Conservation (phyloP, 2,797 vertebrate species). For the Carapus acus region DNA sequence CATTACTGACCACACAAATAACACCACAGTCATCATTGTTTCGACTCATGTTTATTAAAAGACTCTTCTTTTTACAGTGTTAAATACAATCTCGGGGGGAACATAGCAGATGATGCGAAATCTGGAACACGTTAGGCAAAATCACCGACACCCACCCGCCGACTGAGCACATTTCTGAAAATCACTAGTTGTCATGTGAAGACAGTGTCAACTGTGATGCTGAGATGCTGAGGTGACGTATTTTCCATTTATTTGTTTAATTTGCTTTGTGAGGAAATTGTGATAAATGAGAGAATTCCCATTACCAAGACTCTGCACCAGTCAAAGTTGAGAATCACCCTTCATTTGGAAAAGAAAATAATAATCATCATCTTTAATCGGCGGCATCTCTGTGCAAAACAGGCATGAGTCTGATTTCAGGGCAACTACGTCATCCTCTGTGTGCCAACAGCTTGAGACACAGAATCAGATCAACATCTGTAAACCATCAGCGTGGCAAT, state of each 20-base stretch:
- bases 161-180: no score
- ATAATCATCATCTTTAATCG: slow-evolving; percentile 42
- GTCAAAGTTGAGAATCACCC: slow-evolving; percentile 22
- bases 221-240: no score
- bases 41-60: slow-evolving; percentile 73
- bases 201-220: no score
- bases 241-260: no score
- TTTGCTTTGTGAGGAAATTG: no score
- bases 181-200: no score
- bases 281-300: no score
- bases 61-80: slow-evolving; percentile 60
- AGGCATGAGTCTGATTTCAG: slow-evolving; percentile 41
- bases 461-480: slow-evolving; percentile 26
- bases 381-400: slow-evolving; percentile 70
- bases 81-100: slow-evolving; percentile 65
- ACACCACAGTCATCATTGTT: slow-evolving; percentile 10
- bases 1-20: neutral
- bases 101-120: slow-evolving; percentile 38
- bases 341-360: slow-evolving; percentile 33
- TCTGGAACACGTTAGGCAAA: slow-evolving; percentile 37
- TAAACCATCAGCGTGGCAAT: slow-evolving; percentile 10
- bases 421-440: slow-evolving; percentile 22
- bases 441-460: slow-evolving; percentile 55
- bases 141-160: no score
- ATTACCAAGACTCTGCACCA: slow-evolving; percentile 38